Base-by-base conservation (phyloP, 2,888 invertebrate species). In the Cryptops parisi region DNA sequence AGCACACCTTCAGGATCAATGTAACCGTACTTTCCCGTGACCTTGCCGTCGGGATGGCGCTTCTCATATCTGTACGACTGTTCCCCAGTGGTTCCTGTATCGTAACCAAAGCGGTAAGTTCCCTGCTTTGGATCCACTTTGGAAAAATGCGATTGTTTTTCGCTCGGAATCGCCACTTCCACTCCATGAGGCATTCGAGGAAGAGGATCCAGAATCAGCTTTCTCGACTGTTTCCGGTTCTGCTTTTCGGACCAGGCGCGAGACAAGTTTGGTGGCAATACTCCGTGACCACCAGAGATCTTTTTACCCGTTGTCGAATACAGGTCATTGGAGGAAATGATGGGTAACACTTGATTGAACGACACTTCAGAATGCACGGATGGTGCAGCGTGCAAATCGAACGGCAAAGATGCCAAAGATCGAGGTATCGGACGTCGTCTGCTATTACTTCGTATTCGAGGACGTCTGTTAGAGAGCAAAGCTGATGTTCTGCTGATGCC, bases 21-120 rank as follows among this genome's bases (percentile, higher is more conserved):
- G 67, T 81, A 81, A 25, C 84, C 84, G 61, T 84, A 84, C 67
- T 84, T 84, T 58, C 84, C 84, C 62, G 84, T 84, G 0, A 83
- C 83, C 21, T 84, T 80, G 21, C 80, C 81, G 62, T 84, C 83
- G 0, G 81, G 79, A 2, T 82, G 83, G 54, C 80, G 77, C 55
- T 76, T 79, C 69, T 84, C 84, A 64, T 84, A 56, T 43, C 56
- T 19, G 22, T 56, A 56, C 21, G 54, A 54, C 41, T 56, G 56
- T 21, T 46, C 56, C 22, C 51, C 43, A 1, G 44, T 41, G 12
- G 46, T 50, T 19, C 56, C 56, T 21, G 56, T 56, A 26, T 56
- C 56, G 22, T 56, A 56, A 21, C 56, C 56, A 26, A 56, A 56
- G 17, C 26, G 45, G 39, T 56, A 56, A n/a, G 56, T 54, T 17